Conservation (phyloP, 2,888 invertebrate species). For the Habrosyne pyritoides region DNA sequence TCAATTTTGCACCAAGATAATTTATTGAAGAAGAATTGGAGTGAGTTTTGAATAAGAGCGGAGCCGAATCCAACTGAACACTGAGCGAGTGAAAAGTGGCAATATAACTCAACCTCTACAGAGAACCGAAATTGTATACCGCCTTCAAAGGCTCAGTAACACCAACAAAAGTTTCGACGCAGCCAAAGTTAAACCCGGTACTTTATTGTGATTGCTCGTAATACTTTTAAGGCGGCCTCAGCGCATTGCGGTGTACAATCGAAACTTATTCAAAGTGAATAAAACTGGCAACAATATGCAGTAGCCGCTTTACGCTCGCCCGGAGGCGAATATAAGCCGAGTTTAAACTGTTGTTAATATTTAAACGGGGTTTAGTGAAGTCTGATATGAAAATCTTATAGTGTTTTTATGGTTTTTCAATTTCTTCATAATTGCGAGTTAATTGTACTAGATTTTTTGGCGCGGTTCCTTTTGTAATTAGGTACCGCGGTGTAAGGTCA, state of each 20-base stretch:
- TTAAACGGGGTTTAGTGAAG: constrained; percentile 14
- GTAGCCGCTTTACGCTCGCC: constrained; percentile 38
- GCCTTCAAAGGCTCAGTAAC: constrained; percentile 14
- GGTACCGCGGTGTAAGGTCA: no score
- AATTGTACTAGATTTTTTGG: no score
- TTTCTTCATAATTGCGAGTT: no score
- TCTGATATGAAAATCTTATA: background rate
- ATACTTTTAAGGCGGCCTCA: constrained; percentile 53
- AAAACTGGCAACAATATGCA: constrained; percentile 64
- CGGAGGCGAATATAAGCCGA: constrained; percentile 23
- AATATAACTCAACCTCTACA: background rate
- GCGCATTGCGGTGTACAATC: constrained; percentile 69
- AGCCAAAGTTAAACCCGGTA: constrained; percentile 52
- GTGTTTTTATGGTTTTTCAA: background rate
- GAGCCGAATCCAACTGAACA: background rate
- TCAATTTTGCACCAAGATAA: background rate
- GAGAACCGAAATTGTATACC: background rate
- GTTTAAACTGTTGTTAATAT: constrained; percentile 28
- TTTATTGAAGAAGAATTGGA: background rate
- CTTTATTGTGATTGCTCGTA: constrained; percentile 67
- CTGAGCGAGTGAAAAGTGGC: background rate
- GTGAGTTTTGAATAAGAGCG: no score
- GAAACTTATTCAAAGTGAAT: constrained; percentile 63
- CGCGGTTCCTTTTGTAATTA: no score
- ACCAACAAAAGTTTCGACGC: constrained; percentile 38